A percentile compares a stretch with the other conserved stretches of the same genome.
These are phyloP conservation scores for Ispidina lecontei DNA, from an alignment of 2,797 vertebrate genomes.

Conservation along the genomic window DNA sequence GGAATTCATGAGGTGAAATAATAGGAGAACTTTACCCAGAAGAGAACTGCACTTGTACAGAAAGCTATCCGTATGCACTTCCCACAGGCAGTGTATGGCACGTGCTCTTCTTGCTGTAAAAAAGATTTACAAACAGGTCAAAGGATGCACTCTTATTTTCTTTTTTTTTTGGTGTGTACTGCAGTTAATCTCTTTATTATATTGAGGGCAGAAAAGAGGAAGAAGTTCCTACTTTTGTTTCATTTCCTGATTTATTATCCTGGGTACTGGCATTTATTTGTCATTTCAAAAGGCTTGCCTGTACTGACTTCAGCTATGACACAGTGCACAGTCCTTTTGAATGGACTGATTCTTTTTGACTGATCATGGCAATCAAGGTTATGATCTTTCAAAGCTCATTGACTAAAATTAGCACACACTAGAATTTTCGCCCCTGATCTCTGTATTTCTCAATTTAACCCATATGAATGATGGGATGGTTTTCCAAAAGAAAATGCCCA, in stretches of 20 bases:
- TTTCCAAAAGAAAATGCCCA: background rate
- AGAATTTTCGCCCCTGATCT: background rate
- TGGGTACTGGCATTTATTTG: background rate
- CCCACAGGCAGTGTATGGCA: constrained; percentile 88
- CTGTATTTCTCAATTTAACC: background rate
- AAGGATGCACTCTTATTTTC: background rate
- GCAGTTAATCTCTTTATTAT: background rate
- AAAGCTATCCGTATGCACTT: constrained; percentile 85
- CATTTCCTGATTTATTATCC: background rate
- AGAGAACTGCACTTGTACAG: constrained; percentile 89
- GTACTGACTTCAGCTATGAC: background rate
- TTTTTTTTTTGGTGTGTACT: background rate
- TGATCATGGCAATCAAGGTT: background rate
- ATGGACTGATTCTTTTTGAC: background rate
- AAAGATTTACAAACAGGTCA: constrained; percentile 16
- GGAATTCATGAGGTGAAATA: background rate
- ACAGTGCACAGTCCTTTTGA: background rate
- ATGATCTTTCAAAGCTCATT: background rate
- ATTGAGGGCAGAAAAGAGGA: background rate
- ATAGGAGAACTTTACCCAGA: constrained; percentile 86
- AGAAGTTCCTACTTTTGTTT: background rate
- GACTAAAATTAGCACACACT: background rate
- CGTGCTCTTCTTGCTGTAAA: constrained; percentile 85
- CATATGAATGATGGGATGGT: background rate
- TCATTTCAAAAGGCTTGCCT: background rate